Base-by-base conservation (phyloP, 2,113 vertebrate species). In the Ascaphus truei region DNA sequence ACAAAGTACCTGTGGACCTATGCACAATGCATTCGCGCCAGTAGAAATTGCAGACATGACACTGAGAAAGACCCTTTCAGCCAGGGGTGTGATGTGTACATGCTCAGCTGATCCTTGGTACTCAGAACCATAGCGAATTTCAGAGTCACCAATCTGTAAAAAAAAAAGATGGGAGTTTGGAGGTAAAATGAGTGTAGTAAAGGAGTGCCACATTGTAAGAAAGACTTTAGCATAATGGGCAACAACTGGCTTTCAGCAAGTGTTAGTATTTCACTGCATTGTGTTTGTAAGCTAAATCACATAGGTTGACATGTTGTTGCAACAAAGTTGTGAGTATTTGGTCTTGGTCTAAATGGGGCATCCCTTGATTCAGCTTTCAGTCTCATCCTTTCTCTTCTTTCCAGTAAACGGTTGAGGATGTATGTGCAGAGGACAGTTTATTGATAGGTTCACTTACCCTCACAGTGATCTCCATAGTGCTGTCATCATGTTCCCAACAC, bases 1-100 rank as follows among this genome's bases (percentile, higher is more conserved):
- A 52, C 15, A 52, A 5, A 52, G 31, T 68, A 72, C 74, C 64
- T 75, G 56, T 26, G 63, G 58, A 8, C 63, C 62, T 36, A 23
- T 16, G 25, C 61, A 74, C 31, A 75, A 15, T 20, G 33, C 52
- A 29, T 65, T 41, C 12, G 25, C 48, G 20, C 72, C 55, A 56
- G n/a, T 34, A 22, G 29, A 33, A 6, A 67, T 3, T 41, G 67
- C 50, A 50, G 48, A 18, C n/a, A 41, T 33, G 30, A 71, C 7
- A 55, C 37, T 53, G 22, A 27, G 12, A 55, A 73, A 64, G 37
- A 30, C 52, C 3, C 56, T 58, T 62, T 71, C 62, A 27, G 61
- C 71, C 33, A 66, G 29, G 33, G 66, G 53, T 23, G 61, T 61
- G 18, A 72, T 53, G n/a, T 52, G 47, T 22, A 45, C 53, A 29